Percentiles rank a stretch among this genome's conserved stretches.
phyloP scores from a whole-genome alignment of 2,113 vertebrate species.

The Ahaetulla prasina region DNA sequence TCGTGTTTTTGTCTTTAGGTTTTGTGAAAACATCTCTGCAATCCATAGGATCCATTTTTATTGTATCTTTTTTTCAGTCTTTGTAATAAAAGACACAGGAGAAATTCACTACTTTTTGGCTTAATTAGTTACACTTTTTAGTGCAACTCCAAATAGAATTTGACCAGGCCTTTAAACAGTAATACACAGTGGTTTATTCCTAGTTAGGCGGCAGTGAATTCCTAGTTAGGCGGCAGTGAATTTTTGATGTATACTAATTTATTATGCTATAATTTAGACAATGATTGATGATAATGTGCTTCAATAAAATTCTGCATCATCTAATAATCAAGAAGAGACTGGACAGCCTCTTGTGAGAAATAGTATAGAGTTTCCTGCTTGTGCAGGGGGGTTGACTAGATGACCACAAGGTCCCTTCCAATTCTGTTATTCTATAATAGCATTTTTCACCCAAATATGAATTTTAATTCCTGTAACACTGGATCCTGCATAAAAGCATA shows the following conservation, averaged over 20 bases:
- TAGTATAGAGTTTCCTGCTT: too few species aligned
- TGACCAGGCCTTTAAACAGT: neutral
- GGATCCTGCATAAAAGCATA: neutral
- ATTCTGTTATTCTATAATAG: neutral
- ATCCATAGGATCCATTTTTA: neutral
- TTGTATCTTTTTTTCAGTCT: neutral
- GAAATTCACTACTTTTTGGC: neutral
- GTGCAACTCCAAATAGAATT: neutral
- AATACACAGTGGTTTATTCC: neutral
- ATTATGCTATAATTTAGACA: neutral
- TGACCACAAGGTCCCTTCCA: too few species aligned
- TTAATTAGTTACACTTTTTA: neutral
- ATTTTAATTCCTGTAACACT: neutral
- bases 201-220: neutral
- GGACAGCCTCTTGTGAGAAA: too few species aligned
- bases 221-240: neutral
- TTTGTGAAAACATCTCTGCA: neutral
- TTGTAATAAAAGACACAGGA: neutral
- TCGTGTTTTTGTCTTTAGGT: constrained; percentile 33
- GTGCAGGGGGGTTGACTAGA: too few species aligned
- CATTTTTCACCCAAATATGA: neutral
- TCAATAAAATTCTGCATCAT: neutral
- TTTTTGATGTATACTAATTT: neutral
- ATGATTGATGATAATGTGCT: neutral
- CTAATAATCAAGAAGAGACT: neutral